phyloP scores from a whole-genome alignment of 2,797 vertebrate genomes.

The Argentina silus region DNA sequence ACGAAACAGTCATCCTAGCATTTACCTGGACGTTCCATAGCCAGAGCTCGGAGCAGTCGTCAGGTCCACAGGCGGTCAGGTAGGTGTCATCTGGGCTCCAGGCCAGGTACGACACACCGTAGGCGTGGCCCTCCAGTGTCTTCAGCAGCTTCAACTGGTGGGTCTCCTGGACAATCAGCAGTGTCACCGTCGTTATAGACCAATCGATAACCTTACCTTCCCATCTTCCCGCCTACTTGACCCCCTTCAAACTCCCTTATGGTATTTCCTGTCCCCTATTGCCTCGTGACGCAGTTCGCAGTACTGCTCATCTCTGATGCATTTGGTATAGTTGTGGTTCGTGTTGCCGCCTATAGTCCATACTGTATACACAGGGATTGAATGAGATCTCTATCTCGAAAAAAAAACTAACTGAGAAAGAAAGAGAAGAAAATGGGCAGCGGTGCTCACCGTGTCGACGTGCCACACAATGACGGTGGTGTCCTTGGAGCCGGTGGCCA shows the following conservation, averaged over 20 bases:
- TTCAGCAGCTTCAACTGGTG: slow-evolving; percentile 92
- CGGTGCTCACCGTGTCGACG: slow-evolving; percentile 86
- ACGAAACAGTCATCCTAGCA: too few species aligned
- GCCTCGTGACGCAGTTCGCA: not conserved
- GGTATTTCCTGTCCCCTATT: not conserved
- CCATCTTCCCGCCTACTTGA: not conserved
- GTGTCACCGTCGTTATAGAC: not conserved
- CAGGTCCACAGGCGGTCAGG: slow-evolving; percentile 94
- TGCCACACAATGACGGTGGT: slow-evolving; percentile 98
- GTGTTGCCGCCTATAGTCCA: too few species aligned
- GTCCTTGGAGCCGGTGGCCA: slow-evolving; percentile 97
- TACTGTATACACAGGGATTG: too few species aligned
- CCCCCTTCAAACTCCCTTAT: not conserved
- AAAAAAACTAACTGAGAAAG: too few species aligned
- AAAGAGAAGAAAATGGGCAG: not conserved
- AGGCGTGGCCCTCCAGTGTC: slow-evolving; percentile 95
- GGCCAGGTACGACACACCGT: slow-evolving; percentile 94
- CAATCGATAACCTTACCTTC: not conserved
- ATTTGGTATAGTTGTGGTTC: too few species aligned
- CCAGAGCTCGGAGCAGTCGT: slow-evolving; percentile 98
- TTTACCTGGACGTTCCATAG: slow-evolving; percentile 95
- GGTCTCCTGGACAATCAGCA: slow-evolving; percentile 81
- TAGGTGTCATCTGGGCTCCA: slow-evolving; percentile 97
- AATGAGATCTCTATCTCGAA: too few species aligned
- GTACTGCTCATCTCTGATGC: too few species aligned